Evolutionary conservation across 2,797 vertebrate species (phyloP), one percentile per base, ranked within the genome.

Genomic region (Kryptolebias ocellatus): DNA sequence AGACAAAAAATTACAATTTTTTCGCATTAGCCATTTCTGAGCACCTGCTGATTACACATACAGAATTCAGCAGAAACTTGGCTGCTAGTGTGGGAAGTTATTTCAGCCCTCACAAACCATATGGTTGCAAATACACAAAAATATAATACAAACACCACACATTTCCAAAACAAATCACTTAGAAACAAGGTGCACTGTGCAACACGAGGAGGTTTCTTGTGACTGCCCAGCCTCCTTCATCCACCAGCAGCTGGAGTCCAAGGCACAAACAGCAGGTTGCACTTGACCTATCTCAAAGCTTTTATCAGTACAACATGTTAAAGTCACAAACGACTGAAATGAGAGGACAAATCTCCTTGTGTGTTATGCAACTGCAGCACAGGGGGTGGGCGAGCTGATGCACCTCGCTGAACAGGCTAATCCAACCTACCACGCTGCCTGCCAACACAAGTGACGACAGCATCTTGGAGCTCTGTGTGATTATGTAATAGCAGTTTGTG

Each of bases 391-490:
- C 46, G 81, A 76, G 74, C 53, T 39, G n/a, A 76, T 80, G 76
- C 74, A 72, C 78, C 74, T 77, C 71, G 14, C 58, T 72, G 66
- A 80, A 72, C 74, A 72, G 64, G 69, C 81, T 87, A 74, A 85
- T 87, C 76, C 74, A 74, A 80, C 64, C 67, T 56, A 75, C 62
- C 60, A 17, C 70, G 47, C 42, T 11, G 34, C 56, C 34, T 63
- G 84, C 80, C 83, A 83, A 83, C 80, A 77, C 46, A 54, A 72
- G 65, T 67, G 68, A 80, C 31, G 53, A 60, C 72, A 74, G 70
- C 62, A 65, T 75, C 64, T 64, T 39, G 18, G 27, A 64, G 57
- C 45, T 34, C 60, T 47, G 4, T 52, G n/a, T 14, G 50, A 60
- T 64, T 80, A 64, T 70, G 72, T 75, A 74, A 68, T 39, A 18